phyloP scores from a whole-genome alignment of 1,140 invertebrate genomes.

The Phthorimaea operculella region DNA sequence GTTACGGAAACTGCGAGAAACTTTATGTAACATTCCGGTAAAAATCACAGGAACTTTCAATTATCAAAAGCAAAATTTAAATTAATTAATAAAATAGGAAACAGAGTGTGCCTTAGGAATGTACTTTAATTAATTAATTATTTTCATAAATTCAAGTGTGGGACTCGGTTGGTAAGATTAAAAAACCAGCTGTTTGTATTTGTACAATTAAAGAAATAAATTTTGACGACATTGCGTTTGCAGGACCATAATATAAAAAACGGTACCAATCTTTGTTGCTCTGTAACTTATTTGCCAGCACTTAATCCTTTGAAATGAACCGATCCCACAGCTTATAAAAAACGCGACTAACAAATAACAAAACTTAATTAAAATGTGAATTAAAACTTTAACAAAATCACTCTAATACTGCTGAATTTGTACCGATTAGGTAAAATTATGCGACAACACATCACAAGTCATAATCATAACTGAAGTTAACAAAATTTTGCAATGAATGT shows the following conservation, averaged over 20 bases:
- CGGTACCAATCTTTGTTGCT: too few species aligned
- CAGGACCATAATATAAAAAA: too few species aligned
- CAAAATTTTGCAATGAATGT: background rate
- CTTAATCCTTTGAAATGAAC: background rate
- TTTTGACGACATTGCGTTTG: too few species aligned
- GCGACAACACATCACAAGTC: slow-evolving; percentile 50
- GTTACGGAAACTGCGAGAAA: background rate
- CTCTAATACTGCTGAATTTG: slow-evolving; percentile 67
- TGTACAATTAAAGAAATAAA: too few species aligned
- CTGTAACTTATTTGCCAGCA: background rate
- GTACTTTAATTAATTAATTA: too few species aligned
- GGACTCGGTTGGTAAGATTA: too few species aligned
- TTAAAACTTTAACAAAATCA: slow-evolving; percentile 68
- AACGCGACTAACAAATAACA: slow-evolving; percentile 60
- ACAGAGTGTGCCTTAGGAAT: background rate
- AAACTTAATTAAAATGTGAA: slow-evolving; percentile 64
- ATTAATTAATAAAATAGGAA: background rate
- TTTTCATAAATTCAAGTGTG: too few species aligned
- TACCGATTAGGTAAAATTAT: slow-evolving; percentile 61
- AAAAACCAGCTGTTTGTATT: too few species aligned
- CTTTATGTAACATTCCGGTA: background rate
- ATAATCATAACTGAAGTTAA: slow-evolving; percentile 42
- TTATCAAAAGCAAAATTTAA: background rate
- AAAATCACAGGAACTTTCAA: slow-evolving; percentile 13
- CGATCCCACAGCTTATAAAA: background rate